Percentiles rank a stretch among this genome's conserved stretches.
Conservation (phyloP, 2,888 invertebrate species). For the Lucinisca nassula region DNA sequence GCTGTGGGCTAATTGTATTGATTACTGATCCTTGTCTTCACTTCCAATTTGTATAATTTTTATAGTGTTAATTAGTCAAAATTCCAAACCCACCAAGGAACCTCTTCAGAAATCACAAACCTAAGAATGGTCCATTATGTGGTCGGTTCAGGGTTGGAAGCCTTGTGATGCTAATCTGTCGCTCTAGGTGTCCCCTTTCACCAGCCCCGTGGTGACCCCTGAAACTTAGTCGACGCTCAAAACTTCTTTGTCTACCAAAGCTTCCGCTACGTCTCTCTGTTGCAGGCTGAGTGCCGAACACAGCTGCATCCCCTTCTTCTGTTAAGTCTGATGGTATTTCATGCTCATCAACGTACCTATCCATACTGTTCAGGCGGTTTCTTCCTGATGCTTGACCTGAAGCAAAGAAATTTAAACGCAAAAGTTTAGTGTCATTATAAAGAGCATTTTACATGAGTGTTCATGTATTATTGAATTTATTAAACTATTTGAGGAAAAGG, state of each 20-base stretch:
- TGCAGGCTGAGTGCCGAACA: not conserved
- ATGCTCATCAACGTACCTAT: conserved; percentile 51
- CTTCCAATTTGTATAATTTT: too few relatives aligned
- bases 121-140: not conserved
- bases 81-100: too few relatives aligned
- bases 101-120: too few relatives aligned
- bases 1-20: too few relatives aligned
- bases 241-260: not conserved
- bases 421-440: too few relatives aligned
- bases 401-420: too few relatives aligned
- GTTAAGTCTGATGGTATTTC: not conserved
- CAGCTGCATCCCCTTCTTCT: not conserved
- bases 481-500: too few relatives aligned
- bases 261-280: not conserved
- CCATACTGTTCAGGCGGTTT: conserved; percentile 59
- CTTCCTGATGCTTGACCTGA: conserved; percentile 43
- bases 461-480: too few relatives aligned
- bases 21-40: too few relatives aligned
- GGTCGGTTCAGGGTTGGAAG: not conserved
- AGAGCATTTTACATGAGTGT: too few relatives aligned
- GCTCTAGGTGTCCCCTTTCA: not conserved
- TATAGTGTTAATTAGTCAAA: too few relatives aligned
- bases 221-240: not conserved
- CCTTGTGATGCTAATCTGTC: not conserved
- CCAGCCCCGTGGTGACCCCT: too few relatives aligned